Evolutionary conservation across 2,113 vertebrate genomes (phyloP), one percentile per base, ranked within the genome.

Genomic region (Syrrhaptes paradoxus): DNA sequence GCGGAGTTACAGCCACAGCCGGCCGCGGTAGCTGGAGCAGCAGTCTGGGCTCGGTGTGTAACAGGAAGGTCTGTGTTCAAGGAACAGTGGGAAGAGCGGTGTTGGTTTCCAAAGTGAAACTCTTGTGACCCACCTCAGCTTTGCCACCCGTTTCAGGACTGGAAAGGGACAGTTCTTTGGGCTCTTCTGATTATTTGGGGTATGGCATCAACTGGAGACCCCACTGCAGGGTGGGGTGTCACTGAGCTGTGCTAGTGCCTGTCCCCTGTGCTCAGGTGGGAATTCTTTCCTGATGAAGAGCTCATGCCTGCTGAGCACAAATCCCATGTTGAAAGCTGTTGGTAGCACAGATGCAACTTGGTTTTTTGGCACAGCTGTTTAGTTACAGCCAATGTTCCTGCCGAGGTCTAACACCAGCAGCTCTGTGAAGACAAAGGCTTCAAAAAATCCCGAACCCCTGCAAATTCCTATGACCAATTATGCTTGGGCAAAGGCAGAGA

Each of bases 151-250:
- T 21, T 46, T 16, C 59, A 45, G 45, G n/a, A 21, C 29, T 45
- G 55, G 21, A 32, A 61, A 70, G 34, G 3, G 34, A 6, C 17
- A 18, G 20, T 54, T n/a, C 25, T n/a, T 65, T 67, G 34, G 34
- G 11, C 22, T 87, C 1, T 58, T 21, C 34, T 61, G 21, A 9
- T 57, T 65, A 65, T 29, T 36, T 45, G 43, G 24, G 58, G 6
- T 49, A 17, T 5, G 32, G 34, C 4, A 48, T 14, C 70, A 63
- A 8, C 1, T 34, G 16, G 38, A 68, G 59, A 57, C 18, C 22
- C 24, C 9, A 0, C 22, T 41, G 10, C 0, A 58, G 43, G 17
- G 49, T 0, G 1, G 19, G 22, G 1, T n/a, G 13, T 52, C 20
- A 0, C 66, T 57, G 52, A 31, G 36, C n/a, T 41, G n/a, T 71